Evolutionary conservation across 2,888 invertebrate species (phyloP).

Genomic region (Phaedon cochleariae): DNA sequence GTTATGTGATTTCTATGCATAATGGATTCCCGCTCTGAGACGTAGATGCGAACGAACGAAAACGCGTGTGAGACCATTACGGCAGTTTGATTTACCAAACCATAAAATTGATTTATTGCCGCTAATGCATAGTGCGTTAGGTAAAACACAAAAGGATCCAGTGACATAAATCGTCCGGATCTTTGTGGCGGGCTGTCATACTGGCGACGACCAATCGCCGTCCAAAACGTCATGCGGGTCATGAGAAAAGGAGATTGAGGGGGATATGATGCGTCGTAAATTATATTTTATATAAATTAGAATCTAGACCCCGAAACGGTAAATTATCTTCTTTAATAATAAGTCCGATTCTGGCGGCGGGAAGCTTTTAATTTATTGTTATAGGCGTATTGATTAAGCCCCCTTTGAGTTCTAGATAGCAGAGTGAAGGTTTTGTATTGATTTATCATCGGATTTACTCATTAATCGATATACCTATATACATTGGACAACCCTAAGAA

Average conservation of each 20-base stretch:
- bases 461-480: not conserved
- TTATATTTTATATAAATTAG: constrained; percentile 51
- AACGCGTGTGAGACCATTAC: constrained; percentile 56
- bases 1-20: constrained; percentile 41
- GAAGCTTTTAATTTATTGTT: constrained; percentile 35
- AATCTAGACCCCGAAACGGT: constrained; percentile 39
- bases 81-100: constrained; percentile 63
- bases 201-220: constrained; percentile 37
- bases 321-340: constrained; percentile 43
- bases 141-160: constrained; percentile 62
- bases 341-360: constrained; percentile 32
- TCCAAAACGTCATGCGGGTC: constrained; percentile 45
- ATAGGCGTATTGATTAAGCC: constrained; percentile 34
- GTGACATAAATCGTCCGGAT: constrained; percentile 62
- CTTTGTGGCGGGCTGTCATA: constrained; percentile 61
- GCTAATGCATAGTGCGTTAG: constrained; percentile 62
- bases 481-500: no score
- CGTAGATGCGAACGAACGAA: constrained; percentile 39
- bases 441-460: not conserved
- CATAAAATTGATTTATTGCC: constrained; percentile 64
- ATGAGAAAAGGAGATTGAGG: constrained; percentile 50
- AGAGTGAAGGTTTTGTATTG: not conserved
- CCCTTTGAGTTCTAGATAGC: constrained; percentile 17
- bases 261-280: constrained; percentile 45
- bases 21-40: constrained; percentile 39